Evolutionary conservation across 1,140 invertebrate species (phyloP).

Genomic region (Mamestra configurata): DNA sequence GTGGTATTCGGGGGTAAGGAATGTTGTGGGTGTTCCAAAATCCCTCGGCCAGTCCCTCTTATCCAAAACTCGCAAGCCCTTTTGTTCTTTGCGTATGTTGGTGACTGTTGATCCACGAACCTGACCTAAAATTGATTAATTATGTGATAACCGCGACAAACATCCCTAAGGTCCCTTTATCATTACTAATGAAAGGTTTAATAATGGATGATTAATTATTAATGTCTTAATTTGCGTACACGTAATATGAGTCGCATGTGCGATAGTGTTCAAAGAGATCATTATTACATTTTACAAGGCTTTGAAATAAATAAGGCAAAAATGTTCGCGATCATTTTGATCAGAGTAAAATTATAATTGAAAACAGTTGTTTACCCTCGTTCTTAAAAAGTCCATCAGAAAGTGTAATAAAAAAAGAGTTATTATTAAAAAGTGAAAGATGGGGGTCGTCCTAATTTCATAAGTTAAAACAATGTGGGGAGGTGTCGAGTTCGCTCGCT

Average conservation of each 20-base stretch:
- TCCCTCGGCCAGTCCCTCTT: constrained; percentile 92
- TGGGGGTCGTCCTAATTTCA: constrained; percentile 65
- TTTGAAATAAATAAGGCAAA: neutral
- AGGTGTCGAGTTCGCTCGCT: constrained; percentile 58
- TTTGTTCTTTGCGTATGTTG: constrained; percentile 94
- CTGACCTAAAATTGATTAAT: constrained; percentile 90
- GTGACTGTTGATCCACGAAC: constrained; percentile 94
- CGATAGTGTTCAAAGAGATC: neutral
- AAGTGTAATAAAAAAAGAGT: constrained; percentile 41
- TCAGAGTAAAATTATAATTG: neutral
- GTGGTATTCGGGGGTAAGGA: constrained; percentile 95
- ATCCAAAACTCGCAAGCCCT: constrained; percentile 95
- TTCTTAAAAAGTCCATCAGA: neutral
- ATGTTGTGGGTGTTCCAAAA: constrained; percentile 93
- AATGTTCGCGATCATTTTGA: neutral
- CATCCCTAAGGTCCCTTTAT: constrained; percentile 31
- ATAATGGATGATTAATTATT: constrained; percentile 14
- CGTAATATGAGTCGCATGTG: neutral
- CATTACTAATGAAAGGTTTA: constrained; percentile 13
- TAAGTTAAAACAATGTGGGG: constrained; percentile 72
- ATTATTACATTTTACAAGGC: neutral
- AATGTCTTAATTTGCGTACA: neutral
- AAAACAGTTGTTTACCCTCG: neutral
- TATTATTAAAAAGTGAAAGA: constrained; percentile 58
- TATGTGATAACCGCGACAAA: constrained; percentile 53